Evolutionary conservation across 2,797 vertebrate genomes (phyloP).

Genomic region (Chrysocyon brachyurus): DNA sequence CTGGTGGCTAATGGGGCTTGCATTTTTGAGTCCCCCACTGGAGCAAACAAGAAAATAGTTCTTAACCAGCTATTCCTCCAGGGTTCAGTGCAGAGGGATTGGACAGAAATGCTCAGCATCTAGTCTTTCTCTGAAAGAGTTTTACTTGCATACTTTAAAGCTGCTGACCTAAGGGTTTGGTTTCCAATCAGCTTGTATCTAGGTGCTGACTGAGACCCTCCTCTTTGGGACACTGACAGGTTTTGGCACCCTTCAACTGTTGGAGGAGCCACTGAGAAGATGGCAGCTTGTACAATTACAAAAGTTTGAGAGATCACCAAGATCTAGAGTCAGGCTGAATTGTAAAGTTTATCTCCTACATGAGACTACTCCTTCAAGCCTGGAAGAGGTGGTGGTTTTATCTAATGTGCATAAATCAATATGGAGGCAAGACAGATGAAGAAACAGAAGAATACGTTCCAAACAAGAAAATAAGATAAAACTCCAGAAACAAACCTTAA

Average conservation of each 20-base stretch:
- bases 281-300: not conserved
- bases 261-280: not conserved
- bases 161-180: not conserved
- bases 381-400: not conserved
- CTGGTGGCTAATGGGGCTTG: not conserved
- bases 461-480: not conserved
- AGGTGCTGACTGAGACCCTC: not conserved
- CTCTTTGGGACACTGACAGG: not conserved
- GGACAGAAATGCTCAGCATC: not conserved
- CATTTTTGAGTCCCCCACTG: not conserved
- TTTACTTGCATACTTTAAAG: not conserved
- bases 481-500: not conserved
- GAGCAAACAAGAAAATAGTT: not conserved
- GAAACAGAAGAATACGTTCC: not conserved
- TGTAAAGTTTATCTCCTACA: not conserved
- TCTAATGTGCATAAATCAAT: not conserved
- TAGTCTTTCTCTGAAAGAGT: not conserved
- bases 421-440: not conserved
- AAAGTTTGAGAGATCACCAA: not conserved
- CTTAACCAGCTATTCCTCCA: not conserved
- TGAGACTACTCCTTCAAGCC: not conserved
- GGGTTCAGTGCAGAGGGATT: not conserved
- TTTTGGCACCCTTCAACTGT: not conserved
- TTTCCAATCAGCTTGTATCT: not conserved
- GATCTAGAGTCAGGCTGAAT: not conserved